Evolutionary conservation across 1,140 invertebrate species (phyloP), one percentile per base, ranked within the genome.

Genomic region (Macrocentrus cingulum): DNA sequence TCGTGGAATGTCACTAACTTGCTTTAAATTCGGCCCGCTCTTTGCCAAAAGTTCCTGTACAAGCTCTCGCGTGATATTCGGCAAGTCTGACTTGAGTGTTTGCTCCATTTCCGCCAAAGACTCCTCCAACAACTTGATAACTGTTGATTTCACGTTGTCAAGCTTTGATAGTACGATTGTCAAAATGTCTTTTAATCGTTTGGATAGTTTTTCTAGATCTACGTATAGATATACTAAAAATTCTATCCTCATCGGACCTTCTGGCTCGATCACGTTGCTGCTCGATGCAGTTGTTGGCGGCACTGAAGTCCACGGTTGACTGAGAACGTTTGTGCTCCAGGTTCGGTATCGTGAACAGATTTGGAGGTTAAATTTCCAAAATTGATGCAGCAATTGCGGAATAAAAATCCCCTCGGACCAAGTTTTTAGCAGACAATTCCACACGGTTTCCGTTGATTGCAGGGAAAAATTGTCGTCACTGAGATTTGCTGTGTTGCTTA

Each of bases 1-100:
- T 63, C 95, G 83, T 23, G 95, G 95, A 81, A 97, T 92, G 70
- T 97, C 93, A 63, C 86, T 90, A 1, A 97, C 92, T 83, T 88
- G 86, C 69, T 87, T 85, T 56, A 89, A 79, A 56, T 85, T 81
- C 22, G 76, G 67, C 53, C 81, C 74, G 71, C 82, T 84, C 68
- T 84, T 79, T 2, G 79, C 73, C 62, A 81, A 80, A 6, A 88
- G 66, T 75, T 84, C 82, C 44, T 81, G 76, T 0, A 87, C 79
- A 53, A 88, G 83, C 63, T 80, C 76, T 49, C 82, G 76, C 49
- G 81, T 85, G 29, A 87, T 80, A 62, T 74, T 74, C 41, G 79
- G 79, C 65, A 85, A 77, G 48, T 79, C 75, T 18, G 72, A 69
- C 60, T 70, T 55, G 39, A 89, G 69, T 36, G 72, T 66, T 36